Evolutionary conservation across 2,113 vertebrate genomes (phyloP), one percentile per base, ranked within the genome.

Genomic region (Sturnus vulgaris): DNA sequence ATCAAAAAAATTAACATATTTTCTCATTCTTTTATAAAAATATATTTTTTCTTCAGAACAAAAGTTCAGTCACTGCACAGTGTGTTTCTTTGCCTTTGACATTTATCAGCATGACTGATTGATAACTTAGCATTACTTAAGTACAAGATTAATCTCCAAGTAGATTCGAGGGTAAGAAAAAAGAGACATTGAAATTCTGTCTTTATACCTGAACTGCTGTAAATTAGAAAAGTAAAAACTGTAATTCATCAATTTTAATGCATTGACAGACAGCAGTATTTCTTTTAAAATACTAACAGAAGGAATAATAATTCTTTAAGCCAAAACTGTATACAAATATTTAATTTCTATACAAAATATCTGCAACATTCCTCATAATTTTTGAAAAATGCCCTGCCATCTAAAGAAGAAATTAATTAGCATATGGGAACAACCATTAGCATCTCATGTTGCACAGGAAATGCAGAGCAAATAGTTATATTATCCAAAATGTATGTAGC

Each of bases 191-290:
- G 63, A 95, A 81, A 97, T 97, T 96, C 89, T 16, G 44, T 71
- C 87, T 97, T 97, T 96, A 86, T 90, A 87, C 16, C 10, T 86
- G 60, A 72, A 93, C n/a, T 89, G 53, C 24, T 92, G 23, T 91
- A 97, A 95, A 97, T 96, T 83, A 96, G 35, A 96, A 82, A 82
- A 89, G 70, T 84, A 85, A 95, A 85, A 97, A 97, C 92, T 68
- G 22, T 93, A 95, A 96, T 96, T 95, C 50, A 85, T 94, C 79
- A 83, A 78, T 93, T 96, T 94, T 93, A 90, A 93, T 92, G 59
- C 82, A 87, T 46, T 44, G 71, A 88, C 93, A 90, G 37, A 94
- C 23, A 42, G 85, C 35, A 59, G 11, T 82, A 95, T 95, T 97
- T 95, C 60, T 96, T 91, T 82, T 92, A 95, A 96, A 93, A 68